Evolutionary conservation across 2,888 invertebrate species (phyloP).

Genomic region (Andrena dorsata): DNA sequence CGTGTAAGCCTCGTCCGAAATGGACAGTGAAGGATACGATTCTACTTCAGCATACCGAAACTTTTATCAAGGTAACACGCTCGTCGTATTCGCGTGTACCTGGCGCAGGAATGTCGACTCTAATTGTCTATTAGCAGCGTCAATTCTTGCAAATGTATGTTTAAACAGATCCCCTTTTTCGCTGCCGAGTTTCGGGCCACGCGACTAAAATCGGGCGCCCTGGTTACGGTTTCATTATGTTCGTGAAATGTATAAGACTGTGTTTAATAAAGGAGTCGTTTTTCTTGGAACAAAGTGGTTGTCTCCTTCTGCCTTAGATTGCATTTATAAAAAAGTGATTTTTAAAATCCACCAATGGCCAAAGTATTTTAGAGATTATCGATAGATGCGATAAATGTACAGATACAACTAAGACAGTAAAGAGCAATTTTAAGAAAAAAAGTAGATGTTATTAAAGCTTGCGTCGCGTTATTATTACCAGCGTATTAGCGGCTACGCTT

Average conservation of each 20-base stretch:
- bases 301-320: not conserved
- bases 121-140: not conserved
- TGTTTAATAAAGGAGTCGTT: slow-evolving; percentile 79
- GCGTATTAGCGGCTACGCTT: not conserved
- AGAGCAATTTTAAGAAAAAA: not conserved
- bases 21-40: slow-evolving; percentile 14
- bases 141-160: slow-evolving; percentile 3
- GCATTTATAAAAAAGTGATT: too few species aligned
- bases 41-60: slow-evolving; percentile 16
- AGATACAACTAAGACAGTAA: not conserved
- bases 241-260: slow-evolving; percentile 77
- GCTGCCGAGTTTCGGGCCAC: not conserved
- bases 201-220: slow-evolving; percentile 19
- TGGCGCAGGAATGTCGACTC: not conserved
- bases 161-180: slow-evolving; percentile 10
- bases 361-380: not conserved
- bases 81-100: not conserved
- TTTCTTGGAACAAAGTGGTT: slow-evolving; percentile 62
- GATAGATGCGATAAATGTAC: not conserved
- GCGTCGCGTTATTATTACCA: not conserved
- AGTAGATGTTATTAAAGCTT: not conserved
- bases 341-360: not conserved
- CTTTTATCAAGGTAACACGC: slow-evolving; percentile 1
- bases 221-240: slow-evolving; percentile 57
- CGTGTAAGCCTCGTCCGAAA: too few species aligned